phyloP scores from a whole-genome alignment of 2,797 vertebrate genomes.

The Urophycis tenuis region DNA sequence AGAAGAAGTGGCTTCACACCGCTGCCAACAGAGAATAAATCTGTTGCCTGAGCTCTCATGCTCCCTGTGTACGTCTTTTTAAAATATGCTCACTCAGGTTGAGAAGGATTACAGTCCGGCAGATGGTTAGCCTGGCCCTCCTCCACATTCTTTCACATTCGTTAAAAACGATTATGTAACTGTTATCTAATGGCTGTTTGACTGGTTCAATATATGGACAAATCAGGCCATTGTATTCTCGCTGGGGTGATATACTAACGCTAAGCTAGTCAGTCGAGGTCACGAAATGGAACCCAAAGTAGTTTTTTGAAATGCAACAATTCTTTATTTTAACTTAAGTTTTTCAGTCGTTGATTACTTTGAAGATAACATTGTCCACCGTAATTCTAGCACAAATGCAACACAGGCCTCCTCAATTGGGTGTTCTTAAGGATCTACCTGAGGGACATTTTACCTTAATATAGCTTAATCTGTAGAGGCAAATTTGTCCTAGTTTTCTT shows the following conservation, averaged over 20 bases:
- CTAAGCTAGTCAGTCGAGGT: constrained; percentile 14
- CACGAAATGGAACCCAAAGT: constrained; percentile 15
- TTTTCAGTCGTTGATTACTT: neutral
- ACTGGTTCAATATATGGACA: constrained; percentile 23
- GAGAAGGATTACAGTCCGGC: neutral
- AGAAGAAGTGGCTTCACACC: neutral
- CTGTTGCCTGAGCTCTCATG: neutral
- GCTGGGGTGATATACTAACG: constrained; percentile 6
- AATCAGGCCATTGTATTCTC: constrained; percentile 15
- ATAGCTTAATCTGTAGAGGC: neutral
- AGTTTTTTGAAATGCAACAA: neutral
- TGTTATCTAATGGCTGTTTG: constrained; percentile 29
- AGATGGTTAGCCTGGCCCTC: constrained; percentile 24
- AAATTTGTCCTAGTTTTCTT: constrained; percentile 11
- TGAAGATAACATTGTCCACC: neutral
- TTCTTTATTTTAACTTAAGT: constrained; percentile 18
- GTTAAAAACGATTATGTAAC: constrained; percentile 43
- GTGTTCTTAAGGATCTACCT: neutral
- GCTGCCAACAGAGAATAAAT: neutral
- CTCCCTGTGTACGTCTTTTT: neutral
- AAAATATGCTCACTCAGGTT: neutral
- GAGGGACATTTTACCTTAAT: neutral
- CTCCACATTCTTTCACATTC: constrained; percentile 47
- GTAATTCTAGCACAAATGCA: neutral
- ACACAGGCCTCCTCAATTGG: neutral